Evolutionary conservation across 2,888 invertebrate genomes (phyloP), one percentile per base, ranked within the genome.

Genomic region (Machimus rusticus): DNA sequence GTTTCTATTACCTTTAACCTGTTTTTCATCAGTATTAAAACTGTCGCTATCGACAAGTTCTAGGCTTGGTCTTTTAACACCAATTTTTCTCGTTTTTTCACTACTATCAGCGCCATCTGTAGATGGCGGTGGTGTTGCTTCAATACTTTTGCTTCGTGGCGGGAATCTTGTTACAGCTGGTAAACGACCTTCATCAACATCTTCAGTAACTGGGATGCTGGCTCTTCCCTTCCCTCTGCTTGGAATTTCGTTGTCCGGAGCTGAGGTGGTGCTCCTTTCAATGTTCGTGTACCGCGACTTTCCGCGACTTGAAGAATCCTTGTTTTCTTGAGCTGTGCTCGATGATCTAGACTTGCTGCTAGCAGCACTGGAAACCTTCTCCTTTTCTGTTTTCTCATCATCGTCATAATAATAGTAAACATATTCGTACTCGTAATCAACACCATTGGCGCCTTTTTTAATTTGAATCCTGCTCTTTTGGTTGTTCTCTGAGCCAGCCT

Each of bases 401-500:
- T 97, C 97, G 90, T 97, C 97, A 90, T 97, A 96, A 90, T 98
- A 98, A 91, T 98, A 98, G 91, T 98, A 98, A 37, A 98, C 96
- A 91, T 98, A 98, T 91, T 98, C 98, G 91, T 97, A 98, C 92
- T 98, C 98, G 91, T 97, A 97, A 91, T 98, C 97, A 92, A 97
- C 96, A 1, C 97, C 97, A 90, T 97, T 97, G 1, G 97, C 97
- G 16, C 97, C 97, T 91, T 97, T 97, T 91, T 97, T 97, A 46
- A 97, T 95, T 94, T 97, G 95, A 90, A 96, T 96, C 88, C 96
- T 93, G 0, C 96, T 96, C 89, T 96, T 95, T 88, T 94, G 94
- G 89, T 94, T 95, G 90, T 95, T 95, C 91, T 96, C 96, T 23
- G 95, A 94, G 0, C 95, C 95, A 66, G 95, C 95, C 1, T 94